phyloP scores from a whole-genome alignment of 2,113 vertebrate genomes.

The Tympanuchus pallidicinctus region DNA sequence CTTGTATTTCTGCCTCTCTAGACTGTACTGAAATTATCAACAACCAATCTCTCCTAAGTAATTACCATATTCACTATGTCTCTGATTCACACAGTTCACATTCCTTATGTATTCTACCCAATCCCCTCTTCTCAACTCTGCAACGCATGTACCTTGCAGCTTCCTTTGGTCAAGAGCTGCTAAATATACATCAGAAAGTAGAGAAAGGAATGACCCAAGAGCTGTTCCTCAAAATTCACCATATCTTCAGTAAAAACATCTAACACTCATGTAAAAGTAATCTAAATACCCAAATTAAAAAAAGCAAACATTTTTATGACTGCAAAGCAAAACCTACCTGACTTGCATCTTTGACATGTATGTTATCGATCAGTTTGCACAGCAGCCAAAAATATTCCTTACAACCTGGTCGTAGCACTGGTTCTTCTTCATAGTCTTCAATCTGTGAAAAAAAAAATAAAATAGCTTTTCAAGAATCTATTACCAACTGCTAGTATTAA shows the following conservation, averaged over 20 bases:
- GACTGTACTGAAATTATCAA: neutral
- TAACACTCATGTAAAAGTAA: neutral
- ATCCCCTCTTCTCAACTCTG: neutral
- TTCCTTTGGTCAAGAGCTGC: neutral
- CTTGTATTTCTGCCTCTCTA: neutral
- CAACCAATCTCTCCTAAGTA: neutral
- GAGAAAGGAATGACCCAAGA: neutral
- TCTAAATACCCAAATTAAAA: neutral
- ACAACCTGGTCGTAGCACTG: slow-evolving; percentile 91
- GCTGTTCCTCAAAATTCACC: neutral
- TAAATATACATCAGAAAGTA: neutral
- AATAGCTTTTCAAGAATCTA: neutral
- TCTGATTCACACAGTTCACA: neutral
- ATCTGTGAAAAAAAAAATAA: slow-evolving; percentile 76
- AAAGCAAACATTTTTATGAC: neutral
- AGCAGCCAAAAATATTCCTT: slow-evolving; percentile 99
- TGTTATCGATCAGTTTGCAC: slow-evolving; percentile 99
- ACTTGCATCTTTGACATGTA: slow-evolving; percentile 97
- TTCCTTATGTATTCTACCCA: neutral
- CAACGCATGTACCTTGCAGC: neutral
- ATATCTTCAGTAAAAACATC: neutral
- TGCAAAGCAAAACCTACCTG: slow-evolving; percentile 83
- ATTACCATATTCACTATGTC: neutral
- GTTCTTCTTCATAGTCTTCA: slow-evolving; percentile 97
- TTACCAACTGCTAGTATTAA: neutral